Percentiles rank a stretch among this genome's conserved stretches.
These are phyloP conservation scores for Pao palembangensis DNA, from an alignment of 2,113 vertebrate genomes.

Conservation along the genomic window DNA sequence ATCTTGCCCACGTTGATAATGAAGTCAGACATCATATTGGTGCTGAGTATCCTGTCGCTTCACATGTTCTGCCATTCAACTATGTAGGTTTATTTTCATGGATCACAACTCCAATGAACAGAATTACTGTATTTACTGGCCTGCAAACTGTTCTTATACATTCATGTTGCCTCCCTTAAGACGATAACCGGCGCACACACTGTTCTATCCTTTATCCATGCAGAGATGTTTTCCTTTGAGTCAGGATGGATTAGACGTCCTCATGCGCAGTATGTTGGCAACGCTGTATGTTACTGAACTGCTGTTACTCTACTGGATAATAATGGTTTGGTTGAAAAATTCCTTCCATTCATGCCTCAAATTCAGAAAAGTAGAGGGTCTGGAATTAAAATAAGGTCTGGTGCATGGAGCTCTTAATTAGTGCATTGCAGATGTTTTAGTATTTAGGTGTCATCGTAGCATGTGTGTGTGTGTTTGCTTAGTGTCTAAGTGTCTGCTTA, in stretches of 20 bases:
- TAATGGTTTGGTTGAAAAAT: neutral
- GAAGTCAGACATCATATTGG: slow-evolving; percentile 31
- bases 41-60: slow-evolving; percentile 16
- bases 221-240: slow-evolving; percentile 27
- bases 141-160: slow-evolving; percentile 82
- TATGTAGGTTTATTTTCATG: neutral
- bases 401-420: slow-evolving; percentile 3
- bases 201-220: slow-evolving; percentile 80
- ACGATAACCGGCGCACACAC: slow-evolving; percentile 79
- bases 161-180: slow-evolving; percentile 89
- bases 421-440: slow-evolving; percentile 20
- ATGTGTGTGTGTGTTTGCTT: neutral
- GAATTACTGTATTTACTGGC: slow-evolving; percentile 65
- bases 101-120: neutral
- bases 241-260: slow-evolving; percentile 12
- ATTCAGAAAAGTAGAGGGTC: neutral
- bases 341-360: neutral
- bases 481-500: slow-evolving; percentile 40
- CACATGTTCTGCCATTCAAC: slow-evolving; percentile 13
- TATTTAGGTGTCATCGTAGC: slow-evolving; percentile 3
- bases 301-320: neutral
- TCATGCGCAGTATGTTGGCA: slow-evolving; percentile 20
- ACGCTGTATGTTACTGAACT: slow-evolving; percentile 13
- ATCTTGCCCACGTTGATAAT: slow-evolving; percentile 5
- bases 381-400: neutral